These are phyloP conservation scores for Argentina silus DNA, from an alignment of 2,797 vertebrate species.

Conservation along the genomic window DNA sequence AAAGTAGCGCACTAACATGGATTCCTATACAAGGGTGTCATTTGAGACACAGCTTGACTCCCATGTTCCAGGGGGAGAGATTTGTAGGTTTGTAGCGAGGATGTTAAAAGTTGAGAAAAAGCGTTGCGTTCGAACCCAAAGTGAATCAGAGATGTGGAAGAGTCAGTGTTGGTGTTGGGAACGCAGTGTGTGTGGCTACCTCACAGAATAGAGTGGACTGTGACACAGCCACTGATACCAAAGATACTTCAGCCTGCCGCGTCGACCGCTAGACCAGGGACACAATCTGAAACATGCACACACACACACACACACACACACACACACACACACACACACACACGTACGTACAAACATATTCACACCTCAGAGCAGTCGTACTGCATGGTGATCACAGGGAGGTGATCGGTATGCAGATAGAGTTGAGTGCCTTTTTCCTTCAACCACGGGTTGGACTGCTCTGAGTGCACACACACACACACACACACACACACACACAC, in stretches of 20 bases:
- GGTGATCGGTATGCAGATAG: slow-evolving; percentile 75
- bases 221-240: slow-evolving; percentile 93
- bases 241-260: slow-evolving; percentile 91
- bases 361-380: slow-evolving; percentile 66
- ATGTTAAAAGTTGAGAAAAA: slow-evolving; percentile 11
- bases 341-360: slow-evolving; percentile 32
- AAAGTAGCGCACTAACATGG: slow-evolving; percentile 47
- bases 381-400: slow-evolving; percentile 67
- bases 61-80: slow-evolving; percentile 30
- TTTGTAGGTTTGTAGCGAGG: slow-evolving; percentile 46
- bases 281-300: slow-evolving; percentile 22
- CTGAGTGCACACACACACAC: slow-evolving; percentile 55
- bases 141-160: slow-evolving; percentile 49
- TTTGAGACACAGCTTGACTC: slow-evolving; percentile 15
- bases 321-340: slow-evolving; percentile 33
- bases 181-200: slow-evolving; percentile 81
- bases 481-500: slow-evolving; percentile 32
- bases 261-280: slow-evolving; percentile 72
- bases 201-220: slow-evolving; percentile 90
- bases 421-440: slow-evolving; percentile 97
- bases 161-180: slow-evolving; percentile 6
- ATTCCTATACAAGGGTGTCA: slow-evolving; percentile 35
- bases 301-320: slow-evolving; percentile 15
- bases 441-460: slow-evolving; percentile 91
- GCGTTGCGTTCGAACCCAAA: slow-evolving; percentile 44